Conservation (phyloP, 2,113 vertebrate species). For the Clarias batrachus region DNA sequence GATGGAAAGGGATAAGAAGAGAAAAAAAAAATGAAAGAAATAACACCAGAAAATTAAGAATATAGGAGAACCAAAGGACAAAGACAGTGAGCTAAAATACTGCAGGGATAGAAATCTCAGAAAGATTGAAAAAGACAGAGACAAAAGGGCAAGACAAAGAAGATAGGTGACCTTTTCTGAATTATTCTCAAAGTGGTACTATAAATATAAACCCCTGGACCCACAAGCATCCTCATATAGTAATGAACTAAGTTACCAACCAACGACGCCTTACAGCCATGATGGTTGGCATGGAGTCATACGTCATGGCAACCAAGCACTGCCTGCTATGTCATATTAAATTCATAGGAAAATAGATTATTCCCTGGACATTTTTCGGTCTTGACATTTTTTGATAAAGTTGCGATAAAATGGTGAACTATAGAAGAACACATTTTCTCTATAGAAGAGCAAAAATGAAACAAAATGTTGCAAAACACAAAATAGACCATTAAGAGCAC, state of each 20-base stretch:
- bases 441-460: neutral
- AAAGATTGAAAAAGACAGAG: neutral
- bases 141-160: neutral
- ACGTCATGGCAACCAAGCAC: no score
- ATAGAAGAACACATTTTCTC: neutral
- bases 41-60: conserved; percentile 8
- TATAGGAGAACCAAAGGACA: neutral
- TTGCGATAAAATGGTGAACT: neutral
- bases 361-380: neutral
- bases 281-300: no score
- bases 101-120: neutral
- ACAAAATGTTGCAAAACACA: neutral
- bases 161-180: neutral
- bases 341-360: no score
- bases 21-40: neutral
- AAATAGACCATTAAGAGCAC: neutral
- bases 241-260: conserved; percentile 7
- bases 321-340: no score
- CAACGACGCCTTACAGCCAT: neutral
- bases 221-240: neutral
- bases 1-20: neutral
- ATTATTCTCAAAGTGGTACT: neutral
- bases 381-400: neutral
- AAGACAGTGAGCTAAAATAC: neutral
- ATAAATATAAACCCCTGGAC: neutral